Evolutionary conservation across 2,888 invertebrate genomes (phyloP), one percentile per base, ranked within the genome.

Genomic region (Chironomus tentans): DNA sequence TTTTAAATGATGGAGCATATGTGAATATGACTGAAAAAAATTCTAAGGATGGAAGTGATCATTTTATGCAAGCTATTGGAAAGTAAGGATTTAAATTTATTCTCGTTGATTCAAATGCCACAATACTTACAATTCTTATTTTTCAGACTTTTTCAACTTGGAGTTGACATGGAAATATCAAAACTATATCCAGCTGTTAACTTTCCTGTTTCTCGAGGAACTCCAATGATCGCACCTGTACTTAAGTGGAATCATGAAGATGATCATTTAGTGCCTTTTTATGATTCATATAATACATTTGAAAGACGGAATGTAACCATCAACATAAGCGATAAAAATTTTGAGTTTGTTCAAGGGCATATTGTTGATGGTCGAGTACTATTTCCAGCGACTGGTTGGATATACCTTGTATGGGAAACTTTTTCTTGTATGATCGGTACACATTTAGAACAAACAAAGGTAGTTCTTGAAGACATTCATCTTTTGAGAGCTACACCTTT

Each of bases 201-300:
- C 5, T 28, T 28, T 28, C 28, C 28, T 1, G 28, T 28, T 4
- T 28, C 28, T 4, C 3, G 28, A 28, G 28, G 28, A 28, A 28
- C 28, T 28, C 91, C 93, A 0, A 92, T 92, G 89, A 86, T 97
- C 65, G 88, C 94, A 0, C 91, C 94, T 4, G 84, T 92, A 1
- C 88, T 97, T 15, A 88, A 88, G 78, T 97, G 97, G 96, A 92
- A 97, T 79, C 96, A 97, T 80, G 87, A 88, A 18, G 89, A 90
- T 77, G 88, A 91, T 77, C 92, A 92, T 91, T 90, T 88, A 79
- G 90, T 92, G 0, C 89, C 90, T 0, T 87, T 88, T 68, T 91
- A 89, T 81, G 88, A 87, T 78, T 87, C 88, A 50, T 89, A 89
- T 79, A 88, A 89, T 80, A 87, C 87, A 75, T 89, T 89, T 47